Evolutionary conservation across 2,113 vertebrate genomes (phyloP), one percentile per base, ranked within the genome.

Genomic region (Pedetes capensis): DNA sequence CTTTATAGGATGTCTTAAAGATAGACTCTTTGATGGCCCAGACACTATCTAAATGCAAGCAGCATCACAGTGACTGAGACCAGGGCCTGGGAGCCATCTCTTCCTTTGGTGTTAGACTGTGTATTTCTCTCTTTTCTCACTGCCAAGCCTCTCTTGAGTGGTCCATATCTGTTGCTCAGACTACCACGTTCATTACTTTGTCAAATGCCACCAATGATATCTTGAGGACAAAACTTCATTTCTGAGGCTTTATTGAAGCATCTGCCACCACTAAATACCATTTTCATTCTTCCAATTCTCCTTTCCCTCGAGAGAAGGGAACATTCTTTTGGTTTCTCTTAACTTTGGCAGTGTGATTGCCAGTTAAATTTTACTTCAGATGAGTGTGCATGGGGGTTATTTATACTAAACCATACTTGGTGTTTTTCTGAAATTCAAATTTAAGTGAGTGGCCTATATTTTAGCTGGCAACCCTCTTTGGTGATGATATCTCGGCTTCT

Each of bases 381-480:
- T 87, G 89, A 94, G 64, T 80, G 66, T 39, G 34, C 17, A 72
- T 55, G 51, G 64, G 17, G 29, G 8, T 20, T 74, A 76, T 68
- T 87, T 72, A 80, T 71, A 61, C 59, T 72, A 79, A 93, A 84
- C 55, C 12, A 80, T 83, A 69, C 87, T 81, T 83, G 74, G 29
- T 79, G 32, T 34, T 95, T 87, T 80, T 49, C 69, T 89, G 90
- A 93, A 95, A 93, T 91, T 87, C 81, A 89, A 95, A 92, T 64
- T 89, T 95, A 61, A 91, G 13, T 47, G 16, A 8, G 42, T 42
- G 20, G 61, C 51, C 49, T 92, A 9, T 87, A 75, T 84, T 95
- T 95, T 94, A 93, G 75, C 89, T 84, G 82, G 80, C 37, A 95
- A 76, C 42, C 49, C 47, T 83, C 53, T 51, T 76, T 83, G 39